Evolutionary conservation across 2,113 vertebrate species (phyloP).

Genomic region (Hyperopisus bebe): DNA sequence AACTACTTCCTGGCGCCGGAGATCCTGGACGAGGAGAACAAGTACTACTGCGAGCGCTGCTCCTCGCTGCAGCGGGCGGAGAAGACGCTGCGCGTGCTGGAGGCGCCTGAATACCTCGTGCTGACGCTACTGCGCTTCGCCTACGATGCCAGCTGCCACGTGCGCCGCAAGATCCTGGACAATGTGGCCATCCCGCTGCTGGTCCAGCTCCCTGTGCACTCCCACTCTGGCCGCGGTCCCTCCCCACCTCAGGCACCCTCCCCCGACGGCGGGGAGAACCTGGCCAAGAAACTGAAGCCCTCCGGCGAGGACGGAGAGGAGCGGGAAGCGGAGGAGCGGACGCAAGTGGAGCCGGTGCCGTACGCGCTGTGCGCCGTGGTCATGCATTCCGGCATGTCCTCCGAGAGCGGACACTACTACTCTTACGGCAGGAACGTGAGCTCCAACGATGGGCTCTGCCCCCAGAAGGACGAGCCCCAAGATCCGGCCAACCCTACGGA

Average conservation of each 20-base stretch:
- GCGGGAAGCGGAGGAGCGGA: constrained; percentile 9
- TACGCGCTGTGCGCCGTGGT: constrained; percentile 90
- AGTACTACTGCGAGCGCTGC: constrained; percentile 93
- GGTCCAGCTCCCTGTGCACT: constrained; percentile 77
- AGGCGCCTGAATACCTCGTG: constrained; percentile 93
- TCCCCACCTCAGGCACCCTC: constrained; percentile 66
- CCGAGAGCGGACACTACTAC: constrained; percentile 97
- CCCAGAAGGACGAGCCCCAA: constrained; percentile 44
- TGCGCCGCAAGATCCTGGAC: constrained; percentile 92
- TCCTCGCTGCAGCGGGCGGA: constrained; percentile 88
- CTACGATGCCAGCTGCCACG: constrained; percentile 86
- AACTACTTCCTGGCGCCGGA: constrained; percentile 95
- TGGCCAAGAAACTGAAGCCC: constrained; percentile 92
- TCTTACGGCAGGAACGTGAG: constrained; percentile 82
- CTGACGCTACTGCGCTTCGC: constrained; percentile 93
- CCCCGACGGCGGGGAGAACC: constrained; percentile 78
- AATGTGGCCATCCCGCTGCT: constrained; percentile 81
- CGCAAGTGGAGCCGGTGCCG: constrained; percentile 52
- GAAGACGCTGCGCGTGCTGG: constrained; percentile 83
- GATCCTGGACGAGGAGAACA: constrained; percentile 90
- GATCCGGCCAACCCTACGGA: neutral
- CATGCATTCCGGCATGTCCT: constrained; percentile 94
- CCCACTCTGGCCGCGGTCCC: constrained; percentile 44
- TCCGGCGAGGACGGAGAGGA: constrained; percentile 69
- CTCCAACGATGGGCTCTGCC: constrained; percentile 54